A percentile compares a stretch with the other conserved stretches of the same genome.
phyloP scores from a whole-genome alignment of 2,797 vertebrate species.

The Monodelphis domestica region DNA sequence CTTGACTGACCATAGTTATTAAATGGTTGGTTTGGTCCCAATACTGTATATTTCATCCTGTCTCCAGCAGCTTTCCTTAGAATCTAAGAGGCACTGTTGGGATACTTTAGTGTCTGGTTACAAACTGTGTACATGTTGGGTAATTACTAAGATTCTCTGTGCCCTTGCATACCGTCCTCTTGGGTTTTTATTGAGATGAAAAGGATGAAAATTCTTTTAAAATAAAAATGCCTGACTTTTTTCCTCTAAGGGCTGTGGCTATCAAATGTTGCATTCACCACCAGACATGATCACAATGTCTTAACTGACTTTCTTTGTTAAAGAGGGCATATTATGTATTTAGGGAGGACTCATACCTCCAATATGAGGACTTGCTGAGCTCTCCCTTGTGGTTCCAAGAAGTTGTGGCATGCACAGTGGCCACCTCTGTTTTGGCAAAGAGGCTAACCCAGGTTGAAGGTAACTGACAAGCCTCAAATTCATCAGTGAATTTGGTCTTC shows the following conservation, averaged over 20 bases:
- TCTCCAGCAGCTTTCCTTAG: background rate
- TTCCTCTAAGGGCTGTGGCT: background rate
- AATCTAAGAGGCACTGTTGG: background rate
- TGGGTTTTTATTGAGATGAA: constrained; percentile 76
- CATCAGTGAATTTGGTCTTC: too few relatives aligned
- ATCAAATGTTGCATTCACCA: background rate
- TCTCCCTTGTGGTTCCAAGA: too few relatives aligned
- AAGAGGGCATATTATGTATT: too few relatives aligned
- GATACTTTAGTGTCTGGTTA: background rate
- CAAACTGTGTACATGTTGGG: background rate
- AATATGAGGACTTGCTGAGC: too few relatives aligned
- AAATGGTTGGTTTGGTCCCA: constrained; percentile 52
- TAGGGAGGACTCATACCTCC: too few relatives aligned
- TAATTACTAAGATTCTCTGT: background rate
- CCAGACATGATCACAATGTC: background rate
- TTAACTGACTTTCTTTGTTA: background rate
- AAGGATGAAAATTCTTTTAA: constrained; percentile 78
- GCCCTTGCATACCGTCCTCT: constrained; percentile 73
- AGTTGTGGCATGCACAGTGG: too few relatives aligned
- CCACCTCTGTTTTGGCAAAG: too few relatives aligned
- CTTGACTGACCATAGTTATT: constrained; percentile 49
- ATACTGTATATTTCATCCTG: background rate
- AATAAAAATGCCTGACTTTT: constrained; percentile 60
- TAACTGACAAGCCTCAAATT: too few relatives aligned
- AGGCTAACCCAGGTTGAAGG: too few relatives aligned